Conservation (phyloP, 2,888 invertebrate species). For the Heteromyza rotundicornis region DNA sequence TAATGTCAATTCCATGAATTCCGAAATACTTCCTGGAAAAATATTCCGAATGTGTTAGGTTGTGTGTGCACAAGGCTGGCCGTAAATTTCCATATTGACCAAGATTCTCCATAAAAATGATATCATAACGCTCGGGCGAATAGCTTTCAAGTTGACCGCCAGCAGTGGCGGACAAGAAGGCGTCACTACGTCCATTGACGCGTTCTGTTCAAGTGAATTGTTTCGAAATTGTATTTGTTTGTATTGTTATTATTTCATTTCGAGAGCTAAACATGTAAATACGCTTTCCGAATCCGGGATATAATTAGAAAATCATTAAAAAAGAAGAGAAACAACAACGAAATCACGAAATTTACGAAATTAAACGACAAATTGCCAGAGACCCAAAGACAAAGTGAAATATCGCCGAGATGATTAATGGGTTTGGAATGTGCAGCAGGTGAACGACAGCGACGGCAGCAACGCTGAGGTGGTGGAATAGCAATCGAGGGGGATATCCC, state of each 20-base stretch:
- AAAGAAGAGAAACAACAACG: neutral
- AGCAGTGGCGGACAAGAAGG: constrained; percentile 5
- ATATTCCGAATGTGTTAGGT: neutral
- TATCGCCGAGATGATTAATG: constrained; percentile 7
- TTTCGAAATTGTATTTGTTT: neutral
- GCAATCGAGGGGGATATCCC: neutral
- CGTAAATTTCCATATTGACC: neutral
- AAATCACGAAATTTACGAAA: neutral
- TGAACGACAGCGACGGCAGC: neutral
- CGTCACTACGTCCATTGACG: constrained; percentile 25
- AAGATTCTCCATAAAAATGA: constrained; percentile 11
- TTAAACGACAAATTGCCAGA: neutral
- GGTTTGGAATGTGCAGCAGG: constrained; percentile 9
- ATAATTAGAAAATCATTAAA: too few relatives aligned
- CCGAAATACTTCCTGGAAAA: neutral
- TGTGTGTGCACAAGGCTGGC: neutral
- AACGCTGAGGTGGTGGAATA: neutral
- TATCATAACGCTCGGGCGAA: constrained; percentile 1
- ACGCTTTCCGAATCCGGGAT: neutral
- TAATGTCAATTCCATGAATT: neutral
- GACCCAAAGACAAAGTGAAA: too few relatives aligned
- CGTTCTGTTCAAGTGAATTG: constrained; percentile 26
- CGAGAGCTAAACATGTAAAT: neutral
- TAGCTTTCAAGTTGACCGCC: constrained; percentile 1
- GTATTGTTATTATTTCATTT: neutral